phyloP scores from a whole-genome alignment of 1,140 invertebrate genomes.

The Orchestia grillus region DNA sequence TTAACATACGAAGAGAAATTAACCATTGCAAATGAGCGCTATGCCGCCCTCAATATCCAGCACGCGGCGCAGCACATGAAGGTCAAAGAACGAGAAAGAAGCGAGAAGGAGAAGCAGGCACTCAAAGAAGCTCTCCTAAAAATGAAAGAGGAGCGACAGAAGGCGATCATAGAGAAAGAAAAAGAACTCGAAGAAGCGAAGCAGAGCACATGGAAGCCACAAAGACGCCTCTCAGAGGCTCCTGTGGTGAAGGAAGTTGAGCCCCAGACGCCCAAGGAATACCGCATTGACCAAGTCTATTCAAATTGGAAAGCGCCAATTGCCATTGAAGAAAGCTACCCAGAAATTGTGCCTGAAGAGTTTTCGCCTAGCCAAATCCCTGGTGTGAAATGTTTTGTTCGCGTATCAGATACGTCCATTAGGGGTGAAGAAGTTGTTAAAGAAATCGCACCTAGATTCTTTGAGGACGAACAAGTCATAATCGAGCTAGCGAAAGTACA shows the following conservation, averaged over 20 bases:
- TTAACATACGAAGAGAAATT: slow-evolving; percentile 68
- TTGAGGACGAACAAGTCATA: slow-evolving; percentile 66
- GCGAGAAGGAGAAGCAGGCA: slow-evolving; percentile 61
- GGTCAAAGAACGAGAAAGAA: slow-evolving; percentile 65
- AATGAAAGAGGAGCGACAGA: slow-evolving; percentile 60
- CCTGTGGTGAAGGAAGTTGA: slow-evolving; percentile 69
- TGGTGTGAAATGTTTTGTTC: slow-evolving; percentile 67
- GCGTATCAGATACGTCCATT: slow-evolving; percentile 67
- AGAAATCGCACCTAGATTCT: slow-evolving; percentile 67
- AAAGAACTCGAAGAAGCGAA: slow-evolving; percentile 65
- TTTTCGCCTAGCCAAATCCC: slow-evolving; percentile 66
- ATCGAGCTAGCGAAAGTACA: slow-evolving; percentile 63
- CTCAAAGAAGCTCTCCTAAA: slow-evolving; percentile 63
- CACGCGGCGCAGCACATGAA: slow-evolving; percentile 67
- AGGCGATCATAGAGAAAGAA: slow-evolving; percentile 57
- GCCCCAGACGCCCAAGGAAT: slow-evolving; percentile 71
- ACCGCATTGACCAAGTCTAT: slow-evolving; percentile 64
- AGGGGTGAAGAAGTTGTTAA: slow-evolving; percentile 67
- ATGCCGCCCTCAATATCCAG: slow-evolving; percentile 66
- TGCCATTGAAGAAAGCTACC: slow-evolving; percentile 64
- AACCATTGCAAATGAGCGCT: slow-evolving; percentile 65
- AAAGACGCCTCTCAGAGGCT: slow-evolving; percentile 35
- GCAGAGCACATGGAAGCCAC: slow-evolving; percentile 67
- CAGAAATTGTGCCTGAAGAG: slow-evolving; percentile 65
- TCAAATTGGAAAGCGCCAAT: slow-evolving; percentile 65